Percentiles rank a stretch among this genome's conserved stretches.
These are phyloP conservation scores for Parazoanthus darwini DNA, from an alignment of 92 coral and sea anemone species.

Conservation along the genomic window DNA sequence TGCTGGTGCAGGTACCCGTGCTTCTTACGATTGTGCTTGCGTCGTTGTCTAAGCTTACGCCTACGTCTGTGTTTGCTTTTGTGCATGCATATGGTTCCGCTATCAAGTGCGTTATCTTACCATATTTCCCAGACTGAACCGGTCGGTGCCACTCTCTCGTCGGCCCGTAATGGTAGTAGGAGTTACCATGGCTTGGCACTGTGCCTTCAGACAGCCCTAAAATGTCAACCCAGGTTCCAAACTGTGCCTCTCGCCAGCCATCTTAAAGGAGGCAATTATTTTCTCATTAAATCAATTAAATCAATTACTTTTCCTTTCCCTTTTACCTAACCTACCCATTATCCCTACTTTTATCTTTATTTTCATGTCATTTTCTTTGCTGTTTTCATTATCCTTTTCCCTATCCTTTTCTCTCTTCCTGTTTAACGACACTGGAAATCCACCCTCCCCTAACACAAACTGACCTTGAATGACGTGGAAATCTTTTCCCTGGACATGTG, in stretches of 20 bases:
- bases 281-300: neutral
- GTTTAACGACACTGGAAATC: neutral
- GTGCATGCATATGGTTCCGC: neutral
- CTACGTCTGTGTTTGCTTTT: too few species aligned
- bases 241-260: slow-evolving; percentile 36
- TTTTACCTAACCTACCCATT: too few species aligned
- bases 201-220: slow-evolving; percentile 34
- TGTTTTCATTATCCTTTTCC: neutral
- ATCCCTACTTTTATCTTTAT: too few species aligned
- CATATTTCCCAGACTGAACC: slow-evolving; percentile 25
- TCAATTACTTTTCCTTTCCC: neutral
- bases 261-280: neutral
- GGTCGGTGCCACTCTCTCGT: slow-evolving; percentile 39
- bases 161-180: slow-evolving; percentile 25
- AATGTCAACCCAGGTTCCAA: slow-evolving; percentile 41
- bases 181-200: neutral
- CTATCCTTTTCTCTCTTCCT: neutral
- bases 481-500: slow-evolving; percentile 41
- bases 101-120: neutral
- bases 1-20: neutral
- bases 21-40: neutral
- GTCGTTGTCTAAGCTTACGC: neutral
- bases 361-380: neutral
- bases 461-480: slow-evolving; percentile 43
- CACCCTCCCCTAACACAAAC: neutral